Evolutionary conservation across 2,113 vertebrate genomes (phyloP).

Genomic region (Argyrosomus japonicus): DNA sequence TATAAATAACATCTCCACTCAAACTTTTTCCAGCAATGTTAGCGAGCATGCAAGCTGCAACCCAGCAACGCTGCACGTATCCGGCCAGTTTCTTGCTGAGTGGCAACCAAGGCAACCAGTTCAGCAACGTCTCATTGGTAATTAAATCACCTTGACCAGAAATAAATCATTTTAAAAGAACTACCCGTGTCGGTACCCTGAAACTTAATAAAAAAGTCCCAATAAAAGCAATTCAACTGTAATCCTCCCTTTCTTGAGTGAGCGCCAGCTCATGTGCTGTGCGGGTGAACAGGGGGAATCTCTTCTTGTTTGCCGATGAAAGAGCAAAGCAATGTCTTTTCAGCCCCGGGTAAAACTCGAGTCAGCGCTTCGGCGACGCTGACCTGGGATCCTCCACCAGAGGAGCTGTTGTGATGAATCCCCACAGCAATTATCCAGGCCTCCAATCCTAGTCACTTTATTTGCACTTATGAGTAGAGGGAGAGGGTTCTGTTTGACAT

Average conservation of each 20-base stretch:
- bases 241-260: neutral
- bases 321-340: constrained; percentile 2
- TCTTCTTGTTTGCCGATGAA: constrained; percentile 18
- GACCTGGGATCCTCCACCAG: constrained; percentile 28
- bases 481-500: neutral
- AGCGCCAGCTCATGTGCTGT: neutral
- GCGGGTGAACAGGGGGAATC: neutral
- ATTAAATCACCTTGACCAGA: neutral
- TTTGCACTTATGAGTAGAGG: constrained; percentile 19
- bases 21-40: too few relatives aligned
- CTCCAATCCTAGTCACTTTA: neutral
- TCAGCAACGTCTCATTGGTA: neutral
- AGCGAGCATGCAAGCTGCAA: too few relatives aligned
- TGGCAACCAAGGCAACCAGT: too few relatives aligned
- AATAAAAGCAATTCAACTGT: neutral
- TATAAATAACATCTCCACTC: too few relatives aligned
- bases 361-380: neutral
- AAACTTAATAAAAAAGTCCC: neutral
- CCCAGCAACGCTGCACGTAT: too few relatives aligned
- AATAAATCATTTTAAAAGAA: neutral
- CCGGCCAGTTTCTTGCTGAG: neutral
- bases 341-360: neutral
- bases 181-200: neutral
- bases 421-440: constrained; percentile 41
- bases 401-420: constrained; percentile 36